Base-by-base conservation (phyloP, 2,888 invertebrate species). In the Chouioia cunea region DNA sequence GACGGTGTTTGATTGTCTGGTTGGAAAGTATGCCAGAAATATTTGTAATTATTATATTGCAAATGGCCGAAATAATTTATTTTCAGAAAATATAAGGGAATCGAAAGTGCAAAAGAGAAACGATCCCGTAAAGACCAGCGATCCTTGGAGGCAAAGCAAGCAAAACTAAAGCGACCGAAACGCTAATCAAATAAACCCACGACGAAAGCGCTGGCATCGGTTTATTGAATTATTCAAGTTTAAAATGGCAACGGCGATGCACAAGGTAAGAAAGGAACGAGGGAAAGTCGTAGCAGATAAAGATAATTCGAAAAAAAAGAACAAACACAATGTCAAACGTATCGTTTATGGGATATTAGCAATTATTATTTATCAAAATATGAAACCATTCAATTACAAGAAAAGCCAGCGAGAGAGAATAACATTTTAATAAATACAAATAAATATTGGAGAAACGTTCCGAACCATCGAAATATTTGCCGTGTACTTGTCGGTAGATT, bases 121-220 rank as follows among this genome's bases (percentile, higher is more conserved):
- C 15, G 18, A 22, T 36, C 16, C 22, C 14, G 16, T 14, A 50
- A 43, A 46, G 20, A 50, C 18, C 27, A 6, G 6, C 27, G 27
- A 27, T 27, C 4, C 27, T 27, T 3, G 27, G 4, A 48, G 14
- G 14, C 2, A 23, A 27, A 36, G 23, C 4, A 18, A 23, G 16
- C n/a, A 53, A 44, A 52, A 15, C 47, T 2, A 15, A 10, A 50
- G 48, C 20, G 15, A 69, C 46, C 23, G 57, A 54, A 57, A 69
- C 69, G 63, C 46, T 69, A 64, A 69, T 69, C 63, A 64, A 64
- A 69, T 58, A 52, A 58, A 64, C 52, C 64, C 46, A 53, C 16
- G 64, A 48, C 58, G 43, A 23, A 43, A 57, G 47, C 56, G 27
- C 18, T 20, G 47, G 52, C 52, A 50, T 59, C 52, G 60, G 67